Base-by-base conservation (phyloP, 2,888 invertebrate species). In the Nomada lathburiana region DNA sequence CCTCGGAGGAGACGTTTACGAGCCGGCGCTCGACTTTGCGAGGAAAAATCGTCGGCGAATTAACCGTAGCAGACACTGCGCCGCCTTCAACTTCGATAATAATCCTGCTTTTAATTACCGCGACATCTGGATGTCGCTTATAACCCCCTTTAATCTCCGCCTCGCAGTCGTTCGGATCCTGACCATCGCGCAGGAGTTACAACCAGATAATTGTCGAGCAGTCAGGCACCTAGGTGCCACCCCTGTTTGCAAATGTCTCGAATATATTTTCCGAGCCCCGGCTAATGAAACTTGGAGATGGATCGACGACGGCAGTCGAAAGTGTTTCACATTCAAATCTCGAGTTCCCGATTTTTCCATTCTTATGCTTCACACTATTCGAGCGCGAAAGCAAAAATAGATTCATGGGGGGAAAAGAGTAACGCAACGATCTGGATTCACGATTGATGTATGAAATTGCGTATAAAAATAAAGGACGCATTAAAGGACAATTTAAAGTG, bases 91-190 rank as follows among this genome's bases (percentile, higher is more conserved):
- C 92, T 93, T 94, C 82, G 90, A 91, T 90, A 90, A 93, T 93
- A 92, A 92, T 89, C 92, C 85, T 84, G 83, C 89, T 91, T 94
- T 94, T 94, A 94, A 94, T 94, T 93, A 91, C 92, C 85, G 91
- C 93, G 91, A 92, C 93, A 94, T 93, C 94, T 93, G 94, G 92
- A 84, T 89, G 90, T 91, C 93, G 90, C 90, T 83, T 89, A 93
- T 91, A 92, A 89, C 87, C 90, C 90, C 89, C 87, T 63, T 72
- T 64, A 77, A 83, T 83, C 71, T 73, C 87, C 82, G 87, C 76
- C 74, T 63, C 53, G 79, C 86, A 89, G 78, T 89, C 88, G 82
- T 89, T 85, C 82, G 76, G 83, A 84, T 86, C 84, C 85, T 87
- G 90, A 90, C 89, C 90, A 90, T 90, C 90, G 87, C 76, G 85